Conservation (phyloP, 1,140 invertebrate genomes). For the Pogonomyrmex barbatus region DNA sequence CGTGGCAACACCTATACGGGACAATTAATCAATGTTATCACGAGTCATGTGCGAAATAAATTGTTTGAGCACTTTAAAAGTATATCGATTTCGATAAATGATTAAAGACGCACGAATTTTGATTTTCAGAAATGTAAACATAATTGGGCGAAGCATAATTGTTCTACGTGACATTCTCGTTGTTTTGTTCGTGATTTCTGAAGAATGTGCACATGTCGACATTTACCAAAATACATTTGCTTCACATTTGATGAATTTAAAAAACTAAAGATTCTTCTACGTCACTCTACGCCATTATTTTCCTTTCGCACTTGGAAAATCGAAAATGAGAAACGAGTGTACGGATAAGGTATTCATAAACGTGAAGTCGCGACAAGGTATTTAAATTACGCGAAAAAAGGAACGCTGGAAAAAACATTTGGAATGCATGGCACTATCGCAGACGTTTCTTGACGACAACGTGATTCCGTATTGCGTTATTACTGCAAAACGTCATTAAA, state of each 20-base stretch:
- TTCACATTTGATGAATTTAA: slow-evolving; percentile 1
- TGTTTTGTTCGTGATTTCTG: background rate
- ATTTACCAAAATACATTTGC: slow-evolving; percentile 57
- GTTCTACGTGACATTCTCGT: background rate
- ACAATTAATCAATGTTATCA: slow-evolving; percentile 23
- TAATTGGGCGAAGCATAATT: slow-evolving; percentile 10
- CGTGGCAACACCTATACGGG: slow-evolving; percentile 53
- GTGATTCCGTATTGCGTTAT: slow-evolving; percentile 66
- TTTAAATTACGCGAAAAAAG: slow-evolving; percentile 50
- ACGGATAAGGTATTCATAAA: slow-evolving; percentile 15
- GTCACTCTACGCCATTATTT: background rate
- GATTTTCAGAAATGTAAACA: background rate
- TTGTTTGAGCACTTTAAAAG: slow-evolving; percentile 7
- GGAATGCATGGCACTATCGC: slow-evolving; percentile 77
- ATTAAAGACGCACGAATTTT: background rate
- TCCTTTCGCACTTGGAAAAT: background rate
- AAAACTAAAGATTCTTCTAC: slow-evolving; percentile 14
- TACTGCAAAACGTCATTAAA: slow-evolving; percentile 59
- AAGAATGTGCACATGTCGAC: background rate
- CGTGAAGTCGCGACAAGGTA: slow-evolving; percentile 60
- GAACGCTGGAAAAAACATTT: slow-evolving; percentile 72
- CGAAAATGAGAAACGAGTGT: slow-evolving; percentile 28
- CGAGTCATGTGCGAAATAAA: slow-evolving; percentile 24
- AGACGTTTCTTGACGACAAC: slow-evolving; percentile 65
- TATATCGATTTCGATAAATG: background rate